Percentiles rank a stretch among this genome's conserved stretches.
These are phyloP conservation scores for Cossypha niveicapilla DNA, from an alignment of 2,797 vertebrate genomes.

Conservation along the genomic window DNA sequence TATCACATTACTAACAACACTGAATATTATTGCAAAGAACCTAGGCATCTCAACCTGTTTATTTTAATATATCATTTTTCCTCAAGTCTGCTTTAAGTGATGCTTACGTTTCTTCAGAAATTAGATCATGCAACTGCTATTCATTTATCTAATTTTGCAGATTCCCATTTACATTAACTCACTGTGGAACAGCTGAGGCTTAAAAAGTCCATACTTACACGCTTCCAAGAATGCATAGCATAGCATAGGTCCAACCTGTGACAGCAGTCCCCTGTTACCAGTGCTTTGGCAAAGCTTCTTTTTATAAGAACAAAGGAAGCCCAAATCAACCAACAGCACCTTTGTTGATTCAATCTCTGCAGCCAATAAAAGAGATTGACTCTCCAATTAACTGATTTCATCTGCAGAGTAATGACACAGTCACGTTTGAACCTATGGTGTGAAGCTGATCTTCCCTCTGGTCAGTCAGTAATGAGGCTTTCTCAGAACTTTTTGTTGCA, in stretches of 20 bases:
- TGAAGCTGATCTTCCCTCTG: background rate
- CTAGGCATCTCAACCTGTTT: background rate
- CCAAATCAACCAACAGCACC: background rate
- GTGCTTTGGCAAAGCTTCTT: background rate
- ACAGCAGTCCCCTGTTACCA: background rate
- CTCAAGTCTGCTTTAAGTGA: background rate
- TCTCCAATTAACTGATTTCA: background rate
- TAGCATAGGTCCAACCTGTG: background rate
- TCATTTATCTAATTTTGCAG: background rate
- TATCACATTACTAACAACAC: background rate
- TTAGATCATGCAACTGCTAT: background rate
- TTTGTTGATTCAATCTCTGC: background rate
- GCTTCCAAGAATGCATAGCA: background rate
- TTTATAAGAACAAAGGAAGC: background rate
- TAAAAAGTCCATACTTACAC: background rate
- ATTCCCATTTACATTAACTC: background rate
- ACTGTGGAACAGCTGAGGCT: background rate
- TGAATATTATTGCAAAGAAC: background rate
- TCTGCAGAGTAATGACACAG: background rate
- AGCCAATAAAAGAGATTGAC: background rate
- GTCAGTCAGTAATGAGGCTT: background rate
- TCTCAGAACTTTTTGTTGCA: background rate
- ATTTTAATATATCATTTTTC: background rate
- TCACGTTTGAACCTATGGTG: background rate
- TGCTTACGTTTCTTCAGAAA: background rate